A percentile compares a stretch with the other conserved stretches of the same genome.
These are phyloP conservation scores for Deroplatys truncata DNA, from an alignment of 2,888 invertebrate genomes.

Conservation along the genomic window DNA sequence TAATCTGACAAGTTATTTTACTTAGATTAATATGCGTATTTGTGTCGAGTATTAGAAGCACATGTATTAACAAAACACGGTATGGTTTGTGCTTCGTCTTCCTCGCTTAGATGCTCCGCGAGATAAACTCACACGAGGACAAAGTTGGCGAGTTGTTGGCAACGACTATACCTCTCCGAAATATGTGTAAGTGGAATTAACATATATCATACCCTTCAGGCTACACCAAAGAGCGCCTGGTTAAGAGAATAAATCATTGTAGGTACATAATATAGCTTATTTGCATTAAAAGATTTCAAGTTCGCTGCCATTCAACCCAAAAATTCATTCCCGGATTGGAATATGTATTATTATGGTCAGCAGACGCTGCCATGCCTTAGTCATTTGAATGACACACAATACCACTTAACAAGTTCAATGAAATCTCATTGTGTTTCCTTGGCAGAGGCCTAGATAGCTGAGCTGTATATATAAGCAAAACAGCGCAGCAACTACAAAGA, in stretches of 20 bases:
- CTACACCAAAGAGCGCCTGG: slow-evolving; percentile 2
- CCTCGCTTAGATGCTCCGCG: neutral
- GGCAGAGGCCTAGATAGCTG: neutral
- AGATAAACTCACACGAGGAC: neutral
- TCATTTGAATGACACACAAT: slow-evolving; percentile 12
- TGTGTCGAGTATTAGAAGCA: too few relatives aligned
- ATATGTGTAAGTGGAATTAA: neutral
- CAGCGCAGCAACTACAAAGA: neutral
- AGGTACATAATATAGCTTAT: neutral
- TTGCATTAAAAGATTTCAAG: neutral
- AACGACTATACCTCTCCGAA: neutral
- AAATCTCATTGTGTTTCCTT: neutral
- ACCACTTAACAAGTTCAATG: slow-evolving; percentile 1
- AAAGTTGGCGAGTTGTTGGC: neutral
- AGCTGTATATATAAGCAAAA: neutral
- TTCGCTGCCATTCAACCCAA: slow-evolving; percentile 16
- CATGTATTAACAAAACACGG: neutral
- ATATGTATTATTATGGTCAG: neutral
- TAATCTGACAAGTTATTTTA: neutral
- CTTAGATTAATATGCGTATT: neutral
- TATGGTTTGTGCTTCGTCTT: neutral
- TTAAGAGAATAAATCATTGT: neutral
- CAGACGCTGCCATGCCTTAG: neutral
- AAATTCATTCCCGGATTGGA: slow-evolving; percentile 2
- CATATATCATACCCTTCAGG: neutral